Conservation (phyloP, 1,140 invertebrate species). For the Oreohelix idahoensis region DNA sequence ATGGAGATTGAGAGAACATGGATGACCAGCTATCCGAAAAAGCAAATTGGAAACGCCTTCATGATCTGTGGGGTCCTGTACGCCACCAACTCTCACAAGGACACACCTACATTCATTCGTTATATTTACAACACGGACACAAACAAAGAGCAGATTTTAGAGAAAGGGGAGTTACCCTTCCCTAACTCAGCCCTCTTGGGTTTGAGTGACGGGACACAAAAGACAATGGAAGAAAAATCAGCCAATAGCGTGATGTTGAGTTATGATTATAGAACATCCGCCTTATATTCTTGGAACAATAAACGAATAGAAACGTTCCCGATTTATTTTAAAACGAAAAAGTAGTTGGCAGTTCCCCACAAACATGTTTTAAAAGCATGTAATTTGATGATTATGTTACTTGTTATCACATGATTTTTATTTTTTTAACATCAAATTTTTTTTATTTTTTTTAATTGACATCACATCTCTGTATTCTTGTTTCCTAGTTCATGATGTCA, state of each 20-base stretch:
- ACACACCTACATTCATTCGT: slow-evolving; percentile 60
- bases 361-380: too few relatives aligned
- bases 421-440: too few relatives aligned
- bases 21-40: slow-evolving; percentile 61
- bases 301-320: slow-evolving; percentile 58
- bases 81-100: slow-evolving; percentile 57
- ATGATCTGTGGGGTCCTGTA: slow-evolving; percentile 69
- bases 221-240: slow-evolving; percentile 30
- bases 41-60: slow-evolving; percentile 61
- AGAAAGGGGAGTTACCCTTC: slow-evolving; percentile 51
- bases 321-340: slow-evolving; percentile 36
- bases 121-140: slow-evolving; percentile 64
- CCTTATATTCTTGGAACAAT: slow-evolving; percentile 64
- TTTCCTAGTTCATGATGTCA: too few relatives aligned
- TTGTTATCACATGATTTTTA: too few relatives aligned
- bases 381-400: too few relatives aligned
- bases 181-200: slow-evolving; percentile 47
- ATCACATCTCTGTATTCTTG: too few relatives aligned
- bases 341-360: neutral
- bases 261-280: slow-evolving; percentile 57
- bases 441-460: too few relatives aligned
- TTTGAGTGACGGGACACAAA: neutral
- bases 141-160: slow-evolving; percentile 50
- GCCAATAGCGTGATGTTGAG: slow-evolving; percentile 58
- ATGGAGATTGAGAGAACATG: slow-evolving; percentile 59